Conservation (phyloP, 2,113 vertebrate genomes). For the Poeciliopsis prolifica region DNA sequence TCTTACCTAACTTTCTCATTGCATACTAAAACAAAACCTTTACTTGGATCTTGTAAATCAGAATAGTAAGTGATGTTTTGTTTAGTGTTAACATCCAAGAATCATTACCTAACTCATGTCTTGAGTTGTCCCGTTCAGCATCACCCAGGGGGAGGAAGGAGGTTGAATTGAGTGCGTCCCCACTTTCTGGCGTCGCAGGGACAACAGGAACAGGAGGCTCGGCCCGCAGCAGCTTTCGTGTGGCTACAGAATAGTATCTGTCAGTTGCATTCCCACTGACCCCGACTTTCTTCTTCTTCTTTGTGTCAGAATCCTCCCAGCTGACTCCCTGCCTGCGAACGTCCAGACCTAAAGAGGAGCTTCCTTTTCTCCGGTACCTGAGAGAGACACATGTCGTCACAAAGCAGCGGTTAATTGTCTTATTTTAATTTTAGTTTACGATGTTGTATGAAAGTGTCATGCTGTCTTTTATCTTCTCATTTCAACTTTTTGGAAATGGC, state of each 20-base stretch:
- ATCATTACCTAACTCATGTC: slow-evolving; percentile 39
- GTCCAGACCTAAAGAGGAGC: slow-evolving; percentile 87
- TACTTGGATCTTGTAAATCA: neutral
- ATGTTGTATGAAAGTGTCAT: neutral
- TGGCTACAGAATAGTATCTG: slow-evolving; percentile 85
- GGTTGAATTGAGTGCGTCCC: slow-evolving; percentile 18
- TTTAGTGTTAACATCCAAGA: neutral
- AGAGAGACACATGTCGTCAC: slow-evolving; percentile 7
- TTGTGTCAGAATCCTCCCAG: slow-evolving; percentile 81
- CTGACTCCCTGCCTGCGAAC: slow-evolving; percentile 81
- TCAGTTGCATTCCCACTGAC: slow-evolving; percentile 63
- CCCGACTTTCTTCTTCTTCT: slow-evolving; percentile 59
- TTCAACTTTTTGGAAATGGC: too few relatives aligned
- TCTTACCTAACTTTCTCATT: neutral
- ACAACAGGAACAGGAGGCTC: slow-evolving; percentile 53
- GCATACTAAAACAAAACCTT: neutral
- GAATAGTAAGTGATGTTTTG: neutral
- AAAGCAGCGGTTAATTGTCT: neutral
- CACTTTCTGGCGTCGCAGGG: slow-evolving; percentile 14
- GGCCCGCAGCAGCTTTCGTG: slow-evolving; percentile 73
- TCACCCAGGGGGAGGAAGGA: slow-evolving; percentile 71
- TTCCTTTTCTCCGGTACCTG: slow-evolving; percentile 91
- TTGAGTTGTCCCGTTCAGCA: slow-evolving; percentile 23
- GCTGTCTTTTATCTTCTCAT: neutral
- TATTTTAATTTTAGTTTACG: neutral